phyloP scores from a whole-genome alignment of 2,888 invertebrate species.

The Tanytarsus gracilentus region DNA sequence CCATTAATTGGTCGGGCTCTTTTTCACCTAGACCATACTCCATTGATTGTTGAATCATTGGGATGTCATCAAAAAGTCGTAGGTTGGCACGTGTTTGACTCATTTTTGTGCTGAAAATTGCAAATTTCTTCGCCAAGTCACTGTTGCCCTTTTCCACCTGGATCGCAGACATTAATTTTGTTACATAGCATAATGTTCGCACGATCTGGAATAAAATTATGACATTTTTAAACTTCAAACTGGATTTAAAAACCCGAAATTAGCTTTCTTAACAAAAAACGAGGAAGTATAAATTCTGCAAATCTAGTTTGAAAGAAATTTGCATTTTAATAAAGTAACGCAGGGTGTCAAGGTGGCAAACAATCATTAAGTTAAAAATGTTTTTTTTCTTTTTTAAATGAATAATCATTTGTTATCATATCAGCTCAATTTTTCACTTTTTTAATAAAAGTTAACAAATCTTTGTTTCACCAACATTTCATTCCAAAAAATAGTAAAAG shows the following conservation, averaged over 20 bases:
- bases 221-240: neutral
- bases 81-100: conserved; percentile 68
- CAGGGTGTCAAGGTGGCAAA: no score
- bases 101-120: conserved; percentile 57
- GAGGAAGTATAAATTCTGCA: no score
- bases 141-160: conserved; percentile 49
- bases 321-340: no score
- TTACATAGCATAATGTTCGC: conserved; percentile 65
- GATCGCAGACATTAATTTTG: conserved; percentile 61
- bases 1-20: conserved; percentile 53
- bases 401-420: no score
- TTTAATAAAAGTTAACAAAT: no score
- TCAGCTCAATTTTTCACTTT: no score
- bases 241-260: neutral
- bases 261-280: neutral
- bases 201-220: conserved; percentile 49
- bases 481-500: no score
- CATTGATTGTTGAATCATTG: conserved; percentile 64
- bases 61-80: conserved; percentile 75
- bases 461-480: no score
- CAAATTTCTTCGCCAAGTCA: conserved; percentile 50
- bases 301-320: no score
- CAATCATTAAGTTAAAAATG: no score
- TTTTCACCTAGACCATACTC: conserved; percentile 62
- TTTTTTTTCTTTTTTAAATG: no score